phyloP scores from a whole-genome alignment of 2,113 vertebrate species.

The Oxyruncus cristatus region DNA sequence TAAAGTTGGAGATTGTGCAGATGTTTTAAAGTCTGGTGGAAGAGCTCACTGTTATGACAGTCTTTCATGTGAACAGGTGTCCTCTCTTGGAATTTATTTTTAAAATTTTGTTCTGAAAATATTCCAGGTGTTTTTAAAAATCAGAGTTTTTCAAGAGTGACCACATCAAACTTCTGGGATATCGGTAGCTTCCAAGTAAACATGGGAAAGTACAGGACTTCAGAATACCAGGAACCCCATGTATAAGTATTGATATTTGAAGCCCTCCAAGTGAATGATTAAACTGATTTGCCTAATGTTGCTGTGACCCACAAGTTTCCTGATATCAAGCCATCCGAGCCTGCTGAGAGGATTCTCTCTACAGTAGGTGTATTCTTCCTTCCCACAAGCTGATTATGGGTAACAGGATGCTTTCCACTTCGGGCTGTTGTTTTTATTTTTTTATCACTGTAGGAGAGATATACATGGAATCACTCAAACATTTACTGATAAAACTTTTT shows the following conservation, averaged over 20 bases:
- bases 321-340: not conserved
- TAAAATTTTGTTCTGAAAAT: not conserved
- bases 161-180: not conserved
- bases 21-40: not conserved
- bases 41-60: not conserved
- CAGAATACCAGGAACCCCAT: not conserved
- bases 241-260: not conserved
- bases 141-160: not conserved
- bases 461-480: not conserved
- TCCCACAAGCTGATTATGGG: not conserved
- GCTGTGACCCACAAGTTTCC: not conserved
- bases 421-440: not conserved
- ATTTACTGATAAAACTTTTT: not conserved
- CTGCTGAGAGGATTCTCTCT: not conserved
- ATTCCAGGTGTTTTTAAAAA: not conserved
- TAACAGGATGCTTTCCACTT: not conserved
- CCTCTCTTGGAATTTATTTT: not conserved
- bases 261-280: not conserved
- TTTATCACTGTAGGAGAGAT: not conserved
- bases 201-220: not conserved
- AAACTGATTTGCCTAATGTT: not conserved
- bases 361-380: not conserved
- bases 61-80: not conserved
- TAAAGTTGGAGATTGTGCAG: not conserved
- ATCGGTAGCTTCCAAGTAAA: not conserved